Evolutionary conservation across 2,113 vertebrate species (phyloP), one percentile per base, ranked within the genome.

Genomic region (Loxodonta africana): DNA sequence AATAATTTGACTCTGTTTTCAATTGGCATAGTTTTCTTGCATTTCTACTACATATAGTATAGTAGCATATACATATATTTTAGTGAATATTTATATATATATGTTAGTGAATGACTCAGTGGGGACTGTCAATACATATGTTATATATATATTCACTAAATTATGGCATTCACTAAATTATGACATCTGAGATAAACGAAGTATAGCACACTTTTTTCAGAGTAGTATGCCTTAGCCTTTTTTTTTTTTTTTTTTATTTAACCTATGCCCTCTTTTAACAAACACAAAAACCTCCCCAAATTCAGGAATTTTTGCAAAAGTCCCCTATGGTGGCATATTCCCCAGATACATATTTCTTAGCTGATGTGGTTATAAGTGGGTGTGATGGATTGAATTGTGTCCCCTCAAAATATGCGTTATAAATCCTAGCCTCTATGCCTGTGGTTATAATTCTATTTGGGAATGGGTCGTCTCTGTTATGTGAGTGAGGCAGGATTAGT

Each of bases 111-210:
- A 57, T 57, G 48, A 12, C 2, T 57, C 11, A 12, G 15, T 15
- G 11, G 53, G 53, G 15, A 57, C 53, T 57, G 12, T 48, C 48
- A 48, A 48, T 57, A 57, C 15, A 57, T 57, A 57, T 57, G 53
- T 57, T 57, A 57, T 12, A 57, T 57, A 57, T 57, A 17, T 48
- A 48, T 9, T 26, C 26, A 33, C 11, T 69, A 69, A 33, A 28
- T 69, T 30, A 69, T 69, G 65, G 60, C 37, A 53, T 62, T 94
- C 28, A 74, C 74, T 92, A 92, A 83, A 67, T 77, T 90, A 73
- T 76, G n/a, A 53, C 6, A 71, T 65, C 28, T 84, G 53, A 93
- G 18, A 91, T 76, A 76, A 80, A 93, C 80, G 5, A 82, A 46
- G 8, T 87, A 7, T 26, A 62, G 25, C 77, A 86, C 15, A 83